Conservation (phyloP, 2,113 vertebrate species). For the Zingel zingel region DNA sequence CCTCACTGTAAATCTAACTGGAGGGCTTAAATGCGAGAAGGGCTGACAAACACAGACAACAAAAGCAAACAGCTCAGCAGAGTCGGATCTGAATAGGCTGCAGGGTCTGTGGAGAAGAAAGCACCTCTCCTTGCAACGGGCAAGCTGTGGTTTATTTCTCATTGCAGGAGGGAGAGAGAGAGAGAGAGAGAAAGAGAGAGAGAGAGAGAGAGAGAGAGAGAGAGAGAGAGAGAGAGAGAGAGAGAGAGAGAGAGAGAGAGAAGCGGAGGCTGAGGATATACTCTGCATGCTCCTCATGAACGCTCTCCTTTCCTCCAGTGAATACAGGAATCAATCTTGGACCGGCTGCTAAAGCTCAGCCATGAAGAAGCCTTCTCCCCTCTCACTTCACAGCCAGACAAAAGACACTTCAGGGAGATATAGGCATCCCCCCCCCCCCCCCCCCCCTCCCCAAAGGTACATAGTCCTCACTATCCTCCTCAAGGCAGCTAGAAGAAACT, state of each 20-base stretch:
- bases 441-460: conserved; percentile 67
- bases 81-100: conserved; percentile 71
- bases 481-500: conserved; percentile 30
- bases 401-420: conserved; percentile 93
- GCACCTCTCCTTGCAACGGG: conserved; percentile 59
- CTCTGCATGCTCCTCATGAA: conserved; percentile 98
- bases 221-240: conserved; percentile 42
- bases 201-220: conserved; percentile 56
- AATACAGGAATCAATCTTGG: conserved; percentile 94
- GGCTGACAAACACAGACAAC: conserved; percentile 58
- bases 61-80: conserved; percentile 79
- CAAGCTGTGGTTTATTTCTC: conserved; percentile 75
- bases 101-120: conserved; percentile 70
- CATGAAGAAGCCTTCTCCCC: conserved; percentile 90
- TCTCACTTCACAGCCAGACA: conserved; percentile 89
- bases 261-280: conserved; percentile 78
- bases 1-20: conserved; percentile 76
- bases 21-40: conserved; percentile 79
- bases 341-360: conserved; percentile 85
- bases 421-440: conserved; percentile 82
- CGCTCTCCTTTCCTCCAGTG: conserved; percentile 91
- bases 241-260: conserved; percentile 36
- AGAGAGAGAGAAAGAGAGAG: conserved; percentile 22
- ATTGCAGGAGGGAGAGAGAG: conserved; percentile 56
- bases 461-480: conserved; percentile 35